Evolutionary conservation across 1,140 invertebrate species (phyloP).

Genomic region (Drosophila pandora): DNA sequence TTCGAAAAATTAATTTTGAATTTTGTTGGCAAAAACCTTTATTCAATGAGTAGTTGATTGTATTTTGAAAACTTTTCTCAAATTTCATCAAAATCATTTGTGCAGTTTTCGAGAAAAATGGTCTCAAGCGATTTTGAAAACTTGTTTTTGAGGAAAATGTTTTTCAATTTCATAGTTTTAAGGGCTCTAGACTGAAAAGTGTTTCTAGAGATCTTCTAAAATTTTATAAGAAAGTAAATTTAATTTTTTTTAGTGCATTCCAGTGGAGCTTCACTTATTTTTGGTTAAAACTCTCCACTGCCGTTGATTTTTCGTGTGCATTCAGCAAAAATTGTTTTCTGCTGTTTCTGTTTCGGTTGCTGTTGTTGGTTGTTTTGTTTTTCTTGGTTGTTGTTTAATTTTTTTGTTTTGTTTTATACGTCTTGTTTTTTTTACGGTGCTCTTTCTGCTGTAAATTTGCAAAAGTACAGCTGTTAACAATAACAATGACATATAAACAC

Average conservation of each 20-base stretch:
- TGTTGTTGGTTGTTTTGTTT: conserved; percentile 34
- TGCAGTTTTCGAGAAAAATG: too few relatives aligned
- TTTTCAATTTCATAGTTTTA: too few relatives aligned
- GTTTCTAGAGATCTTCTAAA: too few relatives aligned
- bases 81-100: too few relatives aligned
- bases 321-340: conserved; percentile 58
- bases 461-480: conserved; percentile 73
- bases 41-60: too few relatives aligned
- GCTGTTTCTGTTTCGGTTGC: conserved; percentile 23
- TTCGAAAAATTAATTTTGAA: too few relatives aligned
- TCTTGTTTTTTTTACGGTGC: conserved; percentile 28
- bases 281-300: conserved; percentile 15
- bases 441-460: conserved; percentile 64
- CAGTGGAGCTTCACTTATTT: conserved; percentile 13
- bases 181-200: too few relatives aligned
- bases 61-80: too few relatives aligned
- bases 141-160: too few relatives aligned
- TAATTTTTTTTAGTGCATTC: neutral
- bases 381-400: conserved; percentile 27
- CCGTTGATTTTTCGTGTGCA: conserved; percentile 58
- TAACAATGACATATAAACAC: conserved; percentile 68
- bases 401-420: neutral
- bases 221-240: neutral
- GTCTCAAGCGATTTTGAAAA: too few relatives aligned
- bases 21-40: too few relatives aligned